Evolutionary conservation across 1,140 invertebrate genomes (phyloP), one percentile per base, ranked within the genome.

Genomic region (Streblospio benedicti): DNA sequence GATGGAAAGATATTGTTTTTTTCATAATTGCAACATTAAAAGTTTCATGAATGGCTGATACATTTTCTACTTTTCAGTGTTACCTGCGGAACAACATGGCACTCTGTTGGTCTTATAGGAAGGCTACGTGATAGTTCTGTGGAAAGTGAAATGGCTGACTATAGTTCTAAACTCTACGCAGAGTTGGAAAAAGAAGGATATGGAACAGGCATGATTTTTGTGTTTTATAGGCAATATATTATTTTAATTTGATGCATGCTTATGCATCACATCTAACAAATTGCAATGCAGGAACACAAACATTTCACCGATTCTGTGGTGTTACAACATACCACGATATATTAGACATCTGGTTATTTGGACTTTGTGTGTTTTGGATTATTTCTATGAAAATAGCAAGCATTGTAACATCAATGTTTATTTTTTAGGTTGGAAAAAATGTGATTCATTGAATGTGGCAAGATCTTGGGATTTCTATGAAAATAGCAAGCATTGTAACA

Each of bases 111-210:
- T 38, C 75, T 96, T 52, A 83, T 94, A 44, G 87, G 91, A 23
- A 84, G 87, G 41, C 87, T 94, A 68, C 90, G 93, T 73, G 85
- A 87, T 31, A 87, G 85, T 62, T 78, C 85, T 52, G 78, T 86
- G 9, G 88, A 93, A 81, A 85, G 91, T 0, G 85, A 85, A 68
- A 79, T 97, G 51, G 84, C 88, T 2, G 85, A 90, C 71, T 87
- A 90, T 55, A 94, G 91, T 47, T 85, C 92, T 56, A 79, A 85
- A 44, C 79, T 98, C 1, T 91, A 95, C 63, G 85, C 90, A 72
- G 83, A 87, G 54, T 76, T 98, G 49, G 86, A 93, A 66, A 73
- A 82, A 1, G 82, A 85, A 68, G 91, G 90, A 0, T 78, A 87
- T 52, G 69, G 84, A 20, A 92, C 89, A 16, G 81, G 81, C 71